These are phyloP conservation scores for Pituophis catenifer DNA, from an alignment of 2,113 vertebrate species.

Conservation along the genomic window DNA sequence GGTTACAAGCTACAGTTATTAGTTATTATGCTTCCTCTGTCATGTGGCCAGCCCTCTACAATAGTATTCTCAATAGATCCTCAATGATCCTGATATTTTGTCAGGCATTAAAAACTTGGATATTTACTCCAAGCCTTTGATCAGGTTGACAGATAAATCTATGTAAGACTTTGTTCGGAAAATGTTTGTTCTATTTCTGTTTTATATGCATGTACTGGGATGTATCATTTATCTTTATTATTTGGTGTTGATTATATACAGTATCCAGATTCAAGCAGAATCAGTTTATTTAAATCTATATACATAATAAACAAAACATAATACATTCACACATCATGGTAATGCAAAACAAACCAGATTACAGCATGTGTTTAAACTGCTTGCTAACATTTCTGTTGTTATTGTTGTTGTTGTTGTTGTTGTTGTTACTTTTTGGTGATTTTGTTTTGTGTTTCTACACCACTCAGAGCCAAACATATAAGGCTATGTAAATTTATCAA, in stretches of 20 bases:
- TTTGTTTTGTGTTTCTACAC: background rate
- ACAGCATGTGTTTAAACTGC: background rate
- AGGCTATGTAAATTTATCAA: background rate
- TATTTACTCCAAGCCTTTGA: background rate
- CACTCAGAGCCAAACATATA: background rate
- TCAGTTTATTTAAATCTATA: background rate
- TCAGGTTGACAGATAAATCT: background rate
- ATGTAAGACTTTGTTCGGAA: background rate
- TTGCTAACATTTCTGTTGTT: background rate
- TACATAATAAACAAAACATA: background rate
- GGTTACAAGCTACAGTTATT: background rate
- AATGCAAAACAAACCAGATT: background rate
- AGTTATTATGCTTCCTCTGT: background rate
- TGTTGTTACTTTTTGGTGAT: background rate
- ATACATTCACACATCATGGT: background rate
- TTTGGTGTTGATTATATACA: background rate
- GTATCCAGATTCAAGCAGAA: background rate
- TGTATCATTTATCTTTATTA: background rate
- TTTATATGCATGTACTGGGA: background rate
- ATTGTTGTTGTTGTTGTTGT: background rate
- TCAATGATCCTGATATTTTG: background rate
- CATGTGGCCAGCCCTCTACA: background rate
- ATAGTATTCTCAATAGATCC: background rate
- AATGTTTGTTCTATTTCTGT: background rate
- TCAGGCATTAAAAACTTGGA: background rate